Evolutionary conservation across 92 coral and sea anemone species (phyloP).

Genomic region (Epizoanthus illoricatus): DNA sequence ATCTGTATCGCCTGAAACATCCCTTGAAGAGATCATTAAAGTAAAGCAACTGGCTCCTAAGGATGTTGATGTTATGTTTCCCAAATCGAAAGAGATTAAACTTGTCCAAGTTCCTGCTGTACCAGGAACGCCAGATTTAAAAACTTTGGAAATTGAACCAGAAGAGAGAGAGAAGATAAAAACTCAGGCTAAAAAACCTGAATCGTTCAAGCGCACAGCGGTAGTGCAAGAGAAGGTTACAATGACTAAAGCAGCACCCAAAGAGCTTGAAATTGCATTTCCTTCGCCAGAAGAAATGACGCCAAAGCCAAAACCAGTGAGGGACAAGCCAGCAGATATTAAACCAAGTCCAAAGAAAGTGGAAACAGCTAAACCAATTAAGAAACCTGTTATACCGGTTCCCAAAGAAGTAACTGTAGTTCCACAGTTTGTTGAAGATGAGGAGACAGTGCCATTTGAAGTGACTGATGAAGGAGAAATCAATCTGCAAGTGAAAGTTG

Average conservation of each 20-base stretch:
- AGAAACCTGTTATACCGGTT: constrained; percentile 12
- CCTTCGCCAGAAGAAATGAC: constrained; percentile 18
- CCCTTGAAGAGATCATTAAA: background rate
- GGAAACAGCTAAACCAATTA: background rate
- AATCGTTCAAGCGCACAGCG: background rate
- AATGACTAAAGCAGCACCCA: constrained; percentile 11
- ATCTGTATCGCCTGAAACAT: constrained; percentile 8
- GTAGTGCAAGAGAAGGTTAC: constrained; percentile 21
- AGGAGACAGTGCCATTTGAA: constrained; percentile 48
- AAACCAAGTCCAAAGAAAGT: background rate
- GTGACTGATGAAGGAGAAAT: constrained; percentile 66
- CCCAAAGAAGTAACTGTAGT: constrained; percentile 18
- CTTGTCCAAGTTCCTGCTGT: constrained; percentile 12
- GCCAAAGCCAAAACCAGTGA: background rate
- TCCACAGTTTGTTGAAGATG: constrained; percentile 49
- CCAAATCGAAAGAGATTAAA: constrained; percentile 16
- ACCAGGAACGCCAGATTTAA: background rate
- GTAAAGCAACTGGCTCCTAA: constrained; percentile 6
- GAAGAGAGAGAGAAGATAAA: background rate
- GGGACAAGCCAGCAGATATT: background rate
- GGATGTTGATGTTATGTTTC: constrained; percentile 9
- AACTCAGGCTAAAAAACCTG: constrained; percentile 3
- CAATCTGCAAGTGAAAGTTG: constrained; percentile 54
- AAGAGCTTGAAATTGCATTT: background rate
- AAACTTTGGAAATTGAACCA: background rate